Conservation (phyloP, 2,113 vertebrate species). For the Isurus oxyrinchus region DNA sequence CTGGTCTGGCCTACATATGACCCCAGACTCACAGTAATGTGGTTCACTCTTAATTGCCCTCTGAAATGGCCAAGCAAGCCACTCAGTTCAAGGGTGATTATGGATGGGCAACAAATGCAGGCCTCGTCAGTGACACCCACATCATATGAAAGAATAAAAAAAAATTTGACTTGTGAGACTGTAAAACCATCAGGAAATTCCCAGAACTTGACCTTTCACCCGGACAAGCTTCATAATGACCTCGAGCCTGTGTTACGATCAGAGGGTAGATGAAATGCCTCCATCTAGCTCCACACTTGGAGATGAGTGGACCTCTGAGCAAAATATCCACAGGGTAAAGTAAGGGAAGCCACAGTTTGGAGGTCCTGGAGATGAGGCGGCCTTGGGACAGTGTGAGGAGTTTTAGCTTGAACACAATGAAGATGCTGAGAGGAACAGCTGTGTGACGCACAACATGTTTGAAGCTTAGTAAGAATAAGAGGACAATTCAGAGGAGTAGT, state of each 20-base stretch:
- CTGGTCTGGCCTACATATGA: too few species aligned
- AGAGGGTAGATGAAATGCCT: not conserved
- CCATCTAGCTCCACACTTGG: not conserved
- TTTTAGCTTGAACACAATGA: not conserved
- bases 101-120: too few species aligned
- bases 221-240: not conserved
- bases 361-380: not conserved
- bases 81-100: too few species aligned
- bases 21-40: too few species aligned
- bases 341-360: not conserved
- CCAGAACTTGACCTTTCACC: not conserved
- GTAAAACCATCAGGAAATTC: not conserved
- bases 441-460: not conserved
- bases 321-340: not conserved
- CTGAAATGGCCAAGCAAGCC: too few species aligned
- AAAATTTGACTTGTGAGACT: not conserved
- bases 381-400: not conserved
- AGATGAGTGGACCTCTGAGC: not conserved
- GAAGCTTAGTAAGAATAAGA: not conserved
- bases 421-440: not conserved
- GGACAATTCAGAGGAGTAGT: not conserved
- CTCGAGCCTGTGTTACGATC: not conserved
- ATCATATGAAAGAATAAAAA: too few species aligned
- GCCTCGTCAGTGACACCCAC: too few species aligned
- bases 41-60: too few species aligned